Evolutionary conservation across 2,113 vertebrate genomes (phyloP).

Genomic region (Orycteropus afer): DNA sequence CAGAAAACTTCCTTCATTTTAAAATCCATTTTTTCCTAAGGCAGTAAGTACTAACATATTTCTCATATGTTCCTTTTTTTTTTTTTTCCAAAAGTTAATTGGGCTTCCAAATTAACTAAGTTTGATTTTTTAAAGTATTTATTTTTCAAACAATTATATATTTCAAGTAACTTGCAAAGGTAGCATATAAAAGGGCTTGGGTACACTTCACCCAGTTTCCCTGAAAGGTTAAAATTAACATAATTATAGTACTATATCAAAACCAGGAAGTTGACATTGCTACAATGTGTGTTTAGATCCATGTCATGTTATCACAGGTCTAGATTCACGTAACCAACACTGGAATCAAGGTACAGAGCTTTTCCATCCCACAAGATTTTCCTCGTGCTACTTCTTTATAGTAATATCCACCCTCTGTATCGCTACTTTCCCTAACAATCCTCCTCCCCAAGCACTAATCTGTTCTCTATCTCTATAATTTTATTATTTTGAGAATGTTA

Average conservation of each 20-base stretch:
- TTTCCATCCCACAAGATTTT: too few relatives aligned
- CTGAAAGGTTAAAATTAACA: neutral
- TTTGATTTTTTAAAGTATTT: neutral
- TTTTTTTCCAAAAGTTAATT: neutral
- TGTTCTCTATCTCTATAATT: neutral
- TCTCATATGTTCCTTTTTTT: neutral
- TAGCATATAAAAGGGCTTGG: too few relatives aligned
- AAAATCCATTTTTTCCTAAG: neutral
- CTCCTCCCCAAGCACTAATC: neutral
- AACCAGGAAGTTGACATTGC: neutral
- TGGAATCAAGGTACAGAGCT: neutral
- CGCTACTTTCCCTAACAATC: fast-evolving
- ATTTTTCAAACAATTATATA: neutral
- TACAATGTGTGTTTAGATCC: neutral
- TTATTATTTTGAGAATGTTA: neutral
- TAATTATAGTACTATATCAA: neutral
- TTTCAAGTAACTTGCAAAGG: neutral
- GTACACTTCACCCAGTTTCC: neutral
- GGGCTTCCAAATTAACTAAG: neutral
- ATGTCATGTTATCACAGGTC: neutral
- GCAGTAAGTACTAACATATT: neutral
- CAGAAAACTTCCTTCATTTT: neutral
- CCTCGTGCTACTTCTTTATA: neutral
- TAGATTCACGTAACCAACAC: neutral
- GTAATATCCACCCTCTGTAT: fast-evolving